phyloP scores from a whole-genome alignment of 1,140 invertebrate species.

The Drosophila rhopaloa region DNA sequence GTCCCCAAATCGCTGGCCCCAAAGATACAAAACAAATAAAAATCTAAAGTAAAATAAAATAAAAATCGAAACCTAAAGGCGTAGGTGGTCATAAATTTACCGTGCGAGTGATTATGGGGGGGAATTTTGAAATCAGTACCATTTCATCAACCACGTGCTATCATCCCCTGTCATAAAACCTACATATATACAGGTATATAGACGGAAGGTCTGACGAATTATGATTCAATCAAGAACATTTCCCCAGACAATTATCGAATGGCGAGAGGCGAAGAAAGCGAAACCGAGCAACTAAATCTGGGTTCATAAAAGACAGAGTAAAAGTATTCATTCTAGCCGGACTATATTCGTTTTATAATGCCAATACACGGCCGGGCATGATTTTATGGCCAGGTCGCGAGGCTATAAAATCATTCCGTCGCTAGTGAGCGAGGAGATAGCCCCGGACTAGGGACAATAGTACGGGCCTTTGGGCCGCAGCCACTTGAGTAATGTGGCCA shows the following conservation, averaged over 20 bases:
- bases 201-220: conserved; percentile 40
- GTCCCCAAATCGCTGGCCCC: conserved; percentile 29
- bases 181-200: conserved; percentile 4
- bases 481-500: conserved; percentile 80
- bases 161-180: conserved; percentile 58
- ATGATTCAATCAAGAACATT: conserved; percentile 76
- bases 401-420: conserved; percentile 69
- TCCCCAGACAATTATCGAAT: conserved; percentile 75
- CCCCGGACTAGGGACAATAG: conserved; percentile 21
- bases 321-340: conserved; percentile 21
- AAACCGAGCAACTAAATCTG: conserved; percentile 55
- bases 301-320: conserved; percentile 50
- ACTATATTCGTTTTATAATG: conserved; percentile 72
- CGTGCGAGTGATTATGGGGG: conserved; percentile 36
- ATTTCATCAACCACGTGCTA: conserved; percentile 75
- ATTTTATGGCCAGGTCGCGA: conserved; percentile 69
- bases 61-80: conserved; percentile 48
- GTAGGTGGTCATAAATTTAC: conserved; percentile 68
- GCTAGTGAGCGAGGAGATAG: conserved; percentile 16
- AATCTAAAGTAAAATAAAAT: conserved; percentile 21
- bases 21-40: conserved; percentile 37
- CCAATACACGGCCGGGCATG: conserved; percentile 65
- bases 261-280: conserved; percentile 55
- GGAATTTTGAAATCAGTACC: conserved; percentile 78
- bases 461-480: conserved; percentile 45